Base-by-base conservation (phyloP, 2,797 vertebrate genomes). In the Lacerta viridis region DNA sequence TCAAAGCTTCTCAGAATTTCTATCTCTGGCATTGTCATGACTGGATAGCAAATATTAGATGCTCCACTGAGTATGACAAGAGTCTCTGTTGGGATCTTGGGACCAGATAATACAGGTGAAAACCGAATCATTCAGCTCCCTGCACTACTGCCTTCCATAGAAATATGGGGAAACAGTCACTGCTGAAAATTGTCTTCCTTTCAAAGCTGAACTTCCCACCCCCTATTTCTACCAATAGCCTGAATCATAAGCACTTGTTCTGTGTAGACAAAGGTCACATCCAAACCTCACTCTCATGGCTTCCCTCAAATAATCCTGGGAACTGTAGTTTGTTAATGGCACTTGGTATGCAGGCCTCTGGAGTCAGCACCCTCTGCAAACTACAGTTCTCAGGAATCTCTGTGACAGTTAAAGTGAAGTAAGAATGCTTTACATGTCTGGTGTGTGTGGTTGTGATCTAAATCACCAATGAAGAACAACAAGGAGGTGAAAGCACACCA, bases 41-140 rank as follows among this genome's bases (percentile, higher is more conserved):
- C 90, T 93, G 91, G 74, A 87, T 10, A 61, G 89, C 87, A 92
- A 86, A 90, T 9, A 50, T 94, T 95, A 96, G 94, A 92, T 93
- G 94, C 95, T 95, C 90, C 79, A 86, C 92, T 90, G 76, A 92
- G 88, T 94, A 83, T 89, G 93, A 95, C 93, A 95, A 91, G 84
- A 92, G 91, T 71, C 92, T 92, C 89, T 91, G 64, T 69, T 79
- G 94, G 88, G 91, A 82, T 86, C 64, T 23, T 83, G 83, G 50
- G 43, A 39, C 86, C 55, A 90, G 69, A 90, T 84, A 90, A 88
- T 69, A 71, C 61, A 0, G 86, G 1, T 0, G 1, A 80, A 83
- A 87, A 78, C 80, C 87, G 84, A 88, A 79, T 17, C 0, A 0
- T 82, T 92, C 64, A 61, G 89, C 50, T 87, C 0, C 0, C 90